A percentile compares a stretch with the other conserved stretches of the same genome.
These are phyloP conservation scores for Leptinotarsa haldemani DNA, from an alignment of 2,888 invertebrate species.

Conservation along the genomic window DNA sequence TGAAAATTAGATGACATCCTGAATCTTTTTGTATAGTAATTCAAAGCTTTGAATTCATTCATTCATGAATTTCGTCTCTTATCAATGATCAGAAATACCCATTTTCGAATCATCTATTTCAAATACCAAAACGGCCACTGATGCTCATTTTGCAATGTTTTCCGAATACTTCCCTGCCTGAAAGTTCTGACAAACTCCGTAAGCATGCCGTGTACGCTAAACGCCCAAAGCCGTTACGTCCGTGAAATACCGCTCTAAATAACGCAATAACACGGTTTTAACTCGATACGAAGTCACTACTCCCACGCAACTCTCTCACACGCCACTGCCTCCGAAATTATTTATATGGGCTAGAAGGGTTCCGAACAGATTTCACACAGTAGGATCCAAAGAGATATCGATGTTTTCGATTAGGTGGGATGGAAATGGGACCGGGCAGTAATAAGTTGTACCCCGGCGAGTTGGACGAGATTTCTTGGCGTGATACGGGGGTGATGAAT, in stretches of 20 bases:
- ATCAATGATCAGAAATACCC: no score
- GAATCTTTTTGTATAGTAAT: no score
- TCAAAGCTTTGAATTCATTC: no score
- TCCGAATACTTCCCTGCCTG: neutral
- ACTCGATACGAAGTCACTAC: constrained; percentile 24
- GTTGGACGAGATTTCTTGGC: constrained; percentile 34
- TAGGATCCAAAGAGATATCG: constrained; percentile 46
- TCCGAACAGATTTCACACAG: constrained; percentile 44
- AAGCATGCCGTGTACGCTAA: neutral
- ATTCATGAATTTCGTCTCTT: no score
- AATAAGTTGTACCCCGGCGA: constrained; percentile 45
- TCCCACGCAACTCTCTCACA: constrained; percentile 16
- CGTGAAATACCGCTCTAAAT: constrained; percentile 24
- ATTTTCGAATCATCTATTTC: no score
- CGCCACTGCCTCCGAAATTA: constrained; percentile 27
- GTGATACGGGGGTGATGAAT: constrained; percentile 22
- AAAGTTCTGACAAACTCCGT: neutral
- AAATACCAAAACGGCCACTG: neutral
- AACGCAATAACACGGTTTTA: constrained; percentile 15
- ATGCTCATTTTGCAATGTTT: neutral
- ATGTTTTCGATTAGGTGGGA: constrained; percentile 49
- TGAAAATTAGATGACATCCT: no score
- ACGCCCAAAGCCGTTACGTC: neutral
- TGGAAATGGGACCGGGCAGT: constrained; percentile 41
- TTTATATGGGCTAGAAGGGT: constrained; percentile 31